These are phyloP conservation scores for Acrocephalus scirpaceus DNA, from an alignment of 2,797 vertebrate genomes.

Conservation along the genomic window DNA sequence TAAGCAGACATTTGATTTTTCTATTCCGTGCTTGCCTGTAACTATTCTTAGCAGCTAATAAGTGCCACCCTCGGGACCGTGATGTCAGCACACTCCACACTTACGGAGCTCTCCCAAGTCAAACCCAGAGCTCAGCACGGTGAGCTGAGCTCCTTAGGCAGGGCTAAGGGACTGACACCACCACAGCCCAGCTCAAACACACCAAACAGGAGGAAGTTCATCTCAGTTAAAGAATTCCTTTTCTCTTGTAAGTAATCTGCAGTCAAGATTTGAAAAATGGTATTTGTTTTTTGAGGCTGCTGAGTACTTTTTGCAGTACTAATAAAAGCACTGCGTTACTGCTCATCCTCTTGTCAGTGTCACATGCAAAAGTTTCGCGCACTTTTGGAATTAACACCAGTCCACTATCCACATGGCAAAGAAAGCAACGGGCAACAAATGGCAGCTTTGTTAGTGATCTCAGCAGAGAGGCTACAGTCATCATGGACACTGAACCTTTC, in stretches of 20 bases:
- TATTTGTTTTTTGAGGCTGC: neutral
- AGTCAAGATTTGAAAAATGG: neutral
- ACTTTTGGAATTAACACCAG: neutral
- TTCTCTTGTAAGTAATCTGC: neutral
- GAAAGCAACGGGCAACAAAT: neutral
- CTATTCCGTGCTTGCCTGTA: constrained; percentile 55
- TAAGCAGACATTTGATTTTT: constrained; percentile 65
- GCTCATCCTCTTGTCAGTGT: neutral
- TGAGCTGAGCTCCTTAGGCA: constrained; percentile 2
- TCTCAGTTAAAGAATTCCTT: neutral
- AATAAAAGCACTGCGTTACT: neutral
- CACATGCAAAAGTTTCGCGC: neutral
- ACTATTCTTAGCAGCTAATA: constrained; percentile 74
- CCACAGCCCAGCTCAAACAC: neutral
- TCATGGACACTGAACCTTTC: neutral
- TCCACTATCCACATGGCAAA: neutral
- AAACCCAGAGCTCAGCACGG: constrained; percentile 27
- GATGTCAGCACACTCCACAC: constrained; percentile 61
- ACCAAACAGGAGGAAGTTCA: neutral
- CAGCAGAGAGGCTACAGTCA: neutral
- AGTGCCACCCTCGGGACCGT: constrained; percentile 64
- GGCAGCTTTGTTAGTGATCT: neutral
- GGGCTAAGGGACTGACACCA: neutral
- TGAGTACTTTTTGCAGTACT: neutral
- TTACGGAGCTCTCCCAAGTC: constrained; percentile 38